phyloP scores from a whole-genome alignment of 2,113 vertebrate genomes.

The Cathartes aura region DNA sequence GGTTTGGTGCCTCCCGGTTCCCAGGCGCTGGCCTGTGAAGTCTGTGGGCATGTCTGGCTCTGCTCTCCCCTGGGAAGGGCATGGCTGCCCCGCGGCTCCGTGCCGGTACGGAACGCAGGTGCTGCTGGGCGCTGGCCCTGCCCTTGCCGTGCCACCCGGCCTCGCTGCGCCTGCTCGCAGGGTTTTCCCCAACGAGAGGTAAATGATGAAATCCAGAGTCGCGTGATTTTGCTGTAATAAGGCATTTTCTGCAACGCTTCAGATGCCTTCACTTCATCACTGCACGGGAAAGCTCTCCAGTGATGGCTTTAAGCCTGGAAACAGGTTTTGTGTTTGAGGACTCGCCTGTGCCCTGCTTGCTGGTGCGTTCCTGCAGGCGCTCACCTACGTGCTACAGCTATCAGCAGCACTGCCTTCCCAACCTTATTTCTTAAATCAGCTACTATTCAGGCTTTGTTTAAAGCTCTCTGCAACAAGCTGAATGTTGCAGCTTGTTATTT shows the following conservation, averaged over 20 bases:
- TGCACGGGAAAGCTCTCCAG: neutral
- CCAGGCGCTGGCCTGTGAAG: neutral
- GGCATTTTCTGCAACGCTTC: neutral
- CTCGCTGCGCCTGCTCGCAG: rapidly evolving
- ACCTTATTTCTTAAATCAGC: neutral
- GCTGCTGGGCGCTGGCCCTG: neutral
- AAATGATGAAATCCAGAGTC: neutral
- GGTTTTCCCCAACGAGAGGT: neutral
- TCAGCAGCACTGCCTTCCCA: neutral
- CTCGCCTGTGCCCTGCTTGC: rapidly evolving
- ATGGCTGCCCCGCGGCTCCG: neutral
- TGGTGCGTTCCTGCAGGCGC: neutral
- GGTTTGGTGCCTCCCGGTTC: neutral
- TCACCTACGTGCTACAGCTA: no score
- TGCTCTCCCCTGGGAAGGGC: neutral
- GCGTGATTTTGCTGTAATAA: rapidly evolving
- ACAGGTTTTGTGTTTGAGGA: neutral
- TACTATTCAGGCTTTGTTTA: neutral
- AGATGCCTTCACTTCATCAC: neutral
- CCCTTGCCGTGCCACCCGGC: rapidly evolving
- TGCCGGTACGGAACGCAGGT: rapidly evolving
- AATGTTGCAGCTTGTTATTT: neutral
- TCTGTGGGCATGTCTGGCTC: neutral
- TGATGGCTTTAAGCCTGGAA: neutral
- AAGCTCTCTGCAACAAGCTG: neutral